Conservation (phyloP, 2,888 invertebrate species). For the Polyommatus iphigenia region DNA sequence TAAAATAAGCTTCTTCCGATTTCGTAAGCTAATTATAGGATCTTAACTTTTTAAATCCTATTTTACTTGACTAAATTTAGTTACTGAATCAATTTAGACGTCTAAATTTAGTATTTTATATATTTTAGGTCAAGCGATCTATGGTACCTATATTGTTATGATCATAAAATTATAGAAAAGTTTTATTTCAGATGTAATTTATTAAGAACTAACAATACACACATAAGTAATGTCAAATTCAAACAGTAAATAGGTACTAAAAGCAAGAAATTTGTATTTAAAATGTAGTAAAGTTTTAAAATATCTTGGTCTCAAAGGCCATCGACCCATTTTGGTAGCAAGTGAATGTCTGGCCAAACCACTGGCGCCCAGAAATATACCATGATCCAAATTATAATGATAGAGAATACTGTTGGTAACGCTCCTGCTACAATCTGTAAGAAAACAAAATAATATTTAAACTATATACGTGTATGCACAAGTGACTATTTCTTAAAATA, state of each 20-base stretch:
- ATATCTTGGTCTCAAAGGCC: neutral
- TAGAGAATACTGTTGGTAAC: slow-evolving; percentile 52
- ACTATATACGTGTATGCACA: neutral
- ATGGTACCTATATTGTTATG: too few species aligned
- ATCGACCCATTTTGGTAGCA: slow-evolving; percentile 41
- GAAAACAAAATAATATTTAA: slow-evolving; percentile 18
- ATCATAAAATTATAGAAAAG: neutral
- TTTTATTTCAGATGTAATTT: neutral
- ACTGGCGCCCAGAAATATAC: slow-evolving; percentile 56
- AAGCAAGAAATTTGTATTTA: neutral
- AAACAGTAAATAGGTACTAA: neutral
- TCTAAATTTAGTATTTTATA: too few species aligned
- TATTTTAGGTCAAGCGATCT: too few species aligned
- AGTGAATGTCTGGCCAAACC: slow-evolving; percentile 56
- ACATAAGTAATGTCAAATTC: neutral
- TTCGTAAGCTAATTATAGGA: too few species aligned
- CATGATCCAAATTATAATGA: slow-evolving; percentile 52
- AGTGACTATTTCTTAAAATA: too few species aligned
- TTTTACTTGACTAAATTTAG: too few species aligned
- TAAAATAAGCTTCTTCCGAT: too few species aligned
- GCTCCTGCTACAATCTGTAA: slow-evolving; percentile 59
- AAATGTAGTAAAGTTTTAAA: neutral
- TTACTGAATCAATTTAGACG: too few species aligned
- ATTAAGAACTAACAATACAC: neutral
- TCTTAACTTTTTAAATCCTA: too few species aligned